Evolutionary conservation across 2,888 invertebrate genomes (phyloP).

Genomic region (Eupithecia tripunctaria): DNA sequence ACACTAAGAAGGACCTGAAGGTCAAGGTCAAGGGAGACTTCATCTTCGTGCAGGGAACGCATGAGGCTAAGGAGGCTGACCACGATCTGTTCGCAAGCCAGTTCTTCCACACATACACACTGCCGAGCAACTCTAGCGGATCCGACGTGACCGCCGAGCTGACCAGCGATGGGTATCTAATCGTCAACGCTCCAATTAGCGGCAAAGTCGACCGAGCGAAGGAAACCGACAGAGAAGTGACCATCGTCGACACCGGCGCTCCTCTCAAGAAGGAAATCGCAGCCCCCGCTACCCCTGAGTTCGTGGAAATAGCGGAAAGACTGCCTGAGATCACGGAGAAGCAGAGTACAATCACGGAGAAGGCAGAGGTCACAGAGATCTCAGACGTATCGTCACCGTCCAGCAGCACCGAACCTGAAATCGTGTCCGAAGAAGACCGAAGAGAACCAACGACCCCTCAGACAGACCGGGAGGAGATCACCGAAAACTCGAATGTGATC

Average conservation of each 20-base stretch:
- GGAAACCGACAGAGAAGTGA: constrained; percentile 64
- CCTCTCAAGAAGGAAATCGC: constrained; percentile 54
- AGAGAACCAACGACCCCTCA: constrained; percentile 67
- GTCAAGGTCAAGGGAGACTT: constrained; percentile 75
- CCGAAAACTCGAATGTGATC: constrained; percentile 70
- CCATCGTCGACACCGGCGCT: constrained; percentile 64
- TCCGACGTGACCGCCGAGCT: constrained; percentile 68
- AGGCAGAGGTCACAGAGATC: not conserved
- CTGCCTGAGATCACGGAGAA: constrained; percentile 12
- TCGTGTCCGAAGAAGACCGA: constrained; percentile 54
- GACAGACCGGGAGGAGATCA: constrained; percentile 61
- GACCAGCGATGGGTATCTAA: constrained; percentile 64
- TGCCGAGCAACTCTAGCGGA: constrained; percentile 70
- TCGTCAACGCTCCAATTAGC: constrained; percentile 67
- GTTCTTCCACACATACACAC: constrained; percentile 78
- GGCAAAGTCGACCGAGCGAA: constrained; percentile 51
- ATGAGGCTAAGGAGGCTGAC: constrained; percentile 71
- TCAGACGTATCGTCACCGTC: not conserved
- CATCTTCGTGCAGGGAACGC: constrained; percentile 74
- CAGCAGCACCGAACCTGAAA: constrained; percentile 36
- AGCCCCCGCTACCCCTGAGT: constrained; percentile 7
- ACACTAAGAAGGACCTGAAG: constrained; percentile 70
- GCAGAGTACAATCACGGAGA: constrained; percentile 18
- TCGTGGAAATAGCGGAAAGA: constrained; percentile 1
- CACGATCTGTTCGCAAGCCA: constrained; percentile 75